These are phyloP conservation scores for Diadumene lineata DNA, from an alignment of 92 coral and sea anemone species.

Conservation along the genomic window DNA sequence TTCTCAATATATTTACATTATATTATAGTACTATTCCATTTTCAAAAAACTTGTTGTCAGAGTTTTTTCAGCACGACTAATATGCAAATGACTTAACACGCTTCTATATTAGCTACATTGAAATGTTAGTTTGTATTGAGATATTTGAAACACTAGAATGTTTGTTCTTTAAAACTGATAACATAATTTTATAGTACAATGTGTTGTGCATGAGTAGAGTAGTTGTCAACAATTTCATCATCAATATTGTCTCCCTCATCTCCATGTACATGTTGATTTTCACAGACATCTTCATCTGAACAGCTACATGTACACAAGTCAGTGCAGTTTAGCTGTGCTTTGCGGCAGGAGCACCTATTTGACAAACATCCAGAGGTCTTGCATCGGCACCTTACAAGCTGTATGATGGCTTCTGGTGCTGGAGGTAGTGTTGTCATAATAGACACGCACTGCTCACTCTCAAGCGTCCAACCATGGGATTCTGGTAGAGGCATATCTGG, in stretches of 20 bases:
- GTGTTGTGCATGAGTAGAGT: too few relatives aligned
- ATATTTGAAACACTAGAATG: too few relatives aligned
- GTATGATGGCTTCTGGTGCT: slow-evolving; percentile 20
- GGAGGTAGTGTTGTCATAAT: slow-evolving; percentile 44
- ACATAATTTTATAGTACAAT: too few relatives aligned
- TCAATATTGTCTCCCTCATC: not conserved
- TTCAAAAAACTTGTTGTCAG: not conserved
- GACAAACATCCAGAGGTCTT: slow-evolving; percentile 21
- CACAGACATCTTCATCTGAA: slow-evolving; percentile 24
- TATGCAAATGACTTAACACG: too few relatives aligned
- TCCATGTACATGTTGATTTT: slow-evolving; percentile 11
- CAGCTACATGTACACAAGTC: slow-evolving; percentile 26
- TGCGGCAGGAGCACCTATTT: slow-evolving; percentile 31
- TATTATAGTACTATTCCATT: not conserved
- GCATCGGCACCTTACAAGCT: slow-evolving; percentile 26
- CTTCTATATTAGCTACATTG: too few relatives aligned
- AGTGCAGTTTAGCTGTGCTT: slow-evolving; percentile 16
- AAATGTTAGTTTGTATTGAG: too few relatives aligned
- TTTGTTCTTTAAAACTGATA: too few relatives aligned
- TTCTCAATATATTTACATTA: not conserved
- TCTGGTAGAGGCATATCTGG: slow-evolving; percentile 43
- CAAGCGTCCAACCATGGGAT: slow-evolving; percentile 26
- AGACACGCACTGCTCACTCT: slow-evolving; percentile 39
- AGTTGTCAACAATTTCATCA: not conserved
- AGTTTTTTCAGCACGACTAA: too few relatives aligned